Conservation (phyloP, 2,888 invertebrate species). For the Neocrepidodera transversa region DNA sequence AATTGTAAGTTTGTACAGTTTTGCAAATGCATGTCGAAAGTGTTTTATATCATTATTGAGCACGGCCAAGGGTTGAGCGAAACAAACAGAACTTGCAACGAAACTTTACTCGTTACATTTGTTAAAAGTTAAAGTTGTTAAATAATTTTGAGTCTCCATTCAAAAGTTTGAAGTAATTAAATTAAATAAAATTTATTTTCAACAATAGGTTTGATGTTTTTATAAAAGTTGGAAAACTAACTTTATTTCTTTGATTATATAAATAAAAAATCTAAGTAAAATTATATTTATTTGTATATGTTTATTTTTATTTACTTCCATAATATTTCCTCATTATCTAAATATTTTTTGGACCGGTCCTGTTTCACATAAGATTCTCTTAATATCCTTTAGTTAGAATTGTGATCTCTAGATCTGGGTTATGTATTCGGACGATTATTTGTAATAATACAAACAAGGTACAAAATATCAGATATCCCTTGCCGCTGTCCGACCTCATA, state of each 20-base stretch:
- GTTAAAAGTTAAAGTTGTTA: slow-evolving; percentile 11
- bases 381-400: neutral
- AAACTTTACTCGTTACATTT: slow-evolving; percentile 11
- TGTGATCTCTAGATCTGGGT: neutral
- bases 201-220: too few species aligned
- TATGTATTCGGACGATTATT: slow-evolving; percentile 17
- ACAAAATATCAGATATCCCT: slow-evolving; percentile 12
- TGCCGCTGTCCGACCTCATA: slow-evolving; percentile 9
- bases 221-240: too few species aligned
- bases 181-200: too few species aligned
- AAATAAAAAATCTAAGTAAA: too few species aligned
- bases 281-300: too few species aligned
- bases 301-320: too few species aligned
- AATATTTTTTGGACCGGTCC: too few species aligned
- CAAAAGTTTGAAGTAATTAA: neutral
- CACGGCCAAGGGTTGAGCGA: neutral
- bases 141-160: slow-evolving; percentile 3
- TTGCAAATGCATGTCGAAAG: slow-evolving; percentile 12
- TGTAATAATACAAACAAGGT: slow-evolving; percentile 24
- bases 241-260: too few species aligned
- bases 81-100: slow-evolving; percentile 7
- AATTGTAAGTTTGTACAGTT: slow-evolving; percentile 7
- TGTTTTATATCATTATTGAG: slow-evolving; percentile 12
- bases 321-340: too few species aligned
- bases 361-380: too few species aligned